phyloP scores from a whole-genome alignment of 2,113 vertebrate genomes.

The Brachypteracias leptosomus region DNA sequence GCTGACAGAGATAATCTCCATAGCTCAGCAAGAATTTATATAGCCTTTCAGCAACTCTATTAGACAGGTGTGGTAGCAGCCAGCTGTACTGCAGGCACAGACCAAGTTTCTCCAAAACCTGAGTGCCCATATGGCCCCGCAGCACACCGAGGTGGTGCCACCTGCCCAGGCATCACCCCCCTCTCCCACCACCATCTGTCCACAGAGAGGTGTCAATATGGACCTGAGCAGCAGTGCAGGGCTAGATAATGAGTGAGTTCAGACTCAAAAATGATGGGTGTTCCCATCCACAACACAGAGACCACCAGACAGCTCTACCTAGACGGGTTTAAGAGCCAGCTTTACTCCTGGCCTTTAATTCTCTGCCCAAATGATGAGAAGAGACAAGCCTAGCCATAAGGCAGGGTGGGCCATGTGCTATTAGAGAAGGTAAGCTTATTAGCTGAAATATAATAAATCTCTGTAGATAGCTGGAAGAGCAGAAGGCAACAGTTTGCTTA shows the following conservation, averaged over 20 bases:
- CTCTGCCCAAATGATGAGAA: neutral
- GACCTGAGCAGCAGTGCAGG: neutral
- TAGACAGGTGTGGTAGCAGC: conserved; percentile 38
- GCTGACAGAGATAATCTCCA: conserved; percentile 45
- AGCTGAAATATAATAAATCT: conserved; percentile 23
- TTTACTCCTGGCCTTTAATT: neutral
- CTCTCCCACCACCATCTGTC: conserved; percentile 45
- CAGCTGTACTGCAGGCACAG: conserved; percentile 7
- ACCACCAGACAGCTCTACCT: neutral
- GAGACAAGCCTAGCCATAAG: conserved; percentile 25
- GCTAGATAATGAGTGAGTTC: neutral
- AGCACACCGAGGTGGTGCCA: conserved; percentile 8
- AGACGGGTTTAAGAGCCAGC: neutral
- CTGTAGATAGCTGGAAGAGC: neutral
- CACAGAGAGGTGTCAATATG: neutral
- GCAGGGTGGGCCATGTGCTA: neutral
- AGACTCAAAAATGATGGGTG: neutral
- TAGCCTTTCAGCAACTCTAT: conserved; percentile 17
- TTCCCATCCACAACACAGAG: neutral
- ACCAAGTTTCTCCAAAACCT: neutral
- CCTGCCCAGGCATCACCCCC: neutral
- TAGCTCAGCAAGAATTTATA: conserved; percentile 49
- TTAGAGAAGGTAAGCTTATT: conserved; percentile 43
- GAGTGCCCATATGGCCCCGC: conserved; percentile 22
- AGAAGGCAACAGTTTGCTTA: conserved; percentile 51